Base-by-base conservation (phyloP, 2,888 invertebrate genomes). In the Pristionchus mayeri region DNA sequence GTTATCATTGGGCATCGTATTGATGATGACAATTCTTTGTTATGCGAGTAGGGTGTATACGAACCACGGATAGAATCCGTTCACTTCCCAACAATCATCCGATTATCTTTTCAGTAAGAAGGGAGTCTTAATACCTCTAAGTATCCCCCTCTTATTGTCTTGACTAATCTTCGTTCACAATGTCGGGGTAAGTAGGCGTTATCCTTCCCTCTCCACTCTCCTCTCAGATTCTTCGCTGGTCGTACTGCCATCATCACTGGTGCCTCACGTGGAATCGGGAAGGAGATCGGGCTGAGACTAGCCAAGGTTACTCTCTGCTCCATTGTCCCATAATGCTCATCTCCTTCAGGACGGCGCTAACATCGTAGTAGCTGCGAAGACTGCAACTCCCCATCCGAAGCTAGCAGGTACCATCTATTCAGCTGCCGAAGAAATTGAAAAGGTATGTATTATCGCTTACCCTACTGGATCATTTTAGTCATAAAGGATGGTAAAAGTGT, bases 321-420 rank as follows among this genome's bases (percentile, higher is more conserved):
- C n/a, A n/a, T n/a, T n/a, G n/a, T n/a, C n/a, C n/a, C n/a, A n/a
- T n/a, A n/a, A n/a, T n/a, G n/a, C n/a, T n/a, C n/a, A 50, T 57
- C 9, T 24, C 37, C 37, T 85, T 24, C 54, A 95, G 93, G 97
- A 97, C 95, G 97, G 97, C 40, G 97, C 97, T 0, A 97, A 97
- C 93, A 95, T 97, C 90, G 95, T 97, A 18, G 95, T 97, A 87
- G 97, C 97, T 82, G 97, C 97, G 6, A 97, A 97, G 94, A 97
- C 97, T 37, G 96, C 96, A 0, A 95, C 96, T 87, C 95, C 96
- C 0, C 96, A 97, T 94, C 96, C 97, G 0, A 97, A 97, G 93
- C 94, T 97, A 54, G 96, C 96, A 24, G 97, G 97, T 87, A 97
- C 97, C 67, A 97, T 97, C 93, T 97, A 96, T 93, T 95, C 96